A percentile compares a stretch with the other conserved stretches of the same genome.
These are phyloP conservation scores for Paratilapia polleni DNA, from an alignment of 2,113 vertebrate genomes.

Conservation along the genomic window DNA sequence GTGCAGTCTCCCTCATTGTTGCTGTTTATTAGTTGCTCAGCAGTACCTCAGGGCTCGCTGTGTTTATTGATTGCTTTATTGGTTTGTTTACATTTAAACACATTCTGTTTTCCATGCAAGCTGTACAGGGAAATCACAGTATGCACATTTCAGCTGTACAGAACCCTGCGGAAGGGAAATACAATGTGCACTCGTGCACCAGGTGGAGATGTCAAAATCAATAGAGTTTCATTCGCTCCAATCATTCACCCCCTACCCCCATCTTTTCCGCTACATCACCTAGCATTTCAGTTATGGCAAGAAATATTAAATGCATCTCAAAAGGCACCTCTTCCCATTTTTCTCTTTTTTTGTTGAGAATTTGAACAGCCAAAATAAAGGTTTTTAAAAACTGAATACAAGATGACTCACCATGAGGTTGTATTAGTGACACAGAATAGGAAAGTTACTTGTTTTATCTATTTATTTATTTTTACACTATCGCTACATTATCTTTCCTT, in stretches of 20 bases:
- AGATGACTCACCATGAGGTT: not conserved
- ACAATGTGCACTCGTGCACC: conserved; percentile 32
- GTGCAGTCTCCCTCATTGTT: conserved; percentile 21
- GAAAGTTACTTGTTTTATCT: not conserved
- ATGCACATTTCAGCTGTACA: conserved; percentile 16
- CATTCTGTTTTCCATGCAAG: conserved; percentile 10
- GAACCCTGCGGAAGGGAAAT: conserved; percentile 27
- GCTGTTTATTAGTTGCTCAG: conserved; percentile 48
- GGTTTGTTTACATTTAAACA: conserved; percentile 66
- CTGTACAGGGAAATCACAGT: conserved; percentile 54
- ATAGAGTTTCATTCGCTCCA: conserved; percentile 49
- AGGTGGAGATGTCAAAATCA: conserved; percentile 52
- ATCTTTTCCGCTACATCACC: conserved; percentile 11
- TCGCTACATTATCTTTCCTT: conserved; percentile 1
- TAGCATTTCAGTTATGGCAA: conserved; percentile 1
- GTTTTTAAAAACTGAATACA: not conserved
- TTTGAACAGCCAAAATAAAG: not conserved
- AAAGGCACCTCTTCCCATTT: not conserved
- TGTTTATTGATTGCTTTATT: conserved; percentile 66
- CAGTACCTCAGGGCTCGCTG: conserved; percentile 22
- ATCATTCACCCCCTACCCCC: conserved; percentile 6
- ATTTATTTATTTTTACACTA: not conserved
- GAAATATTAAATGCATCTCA: conserved; percentile 18
- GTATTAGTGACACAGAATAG: conserved; percentile 4
- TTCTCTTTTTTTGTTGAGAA: not conserved